Evolutionary conservation across 1,140 invertebrate genomes (phyloP).

Genomic region (Nephila pilipes): DNA sequence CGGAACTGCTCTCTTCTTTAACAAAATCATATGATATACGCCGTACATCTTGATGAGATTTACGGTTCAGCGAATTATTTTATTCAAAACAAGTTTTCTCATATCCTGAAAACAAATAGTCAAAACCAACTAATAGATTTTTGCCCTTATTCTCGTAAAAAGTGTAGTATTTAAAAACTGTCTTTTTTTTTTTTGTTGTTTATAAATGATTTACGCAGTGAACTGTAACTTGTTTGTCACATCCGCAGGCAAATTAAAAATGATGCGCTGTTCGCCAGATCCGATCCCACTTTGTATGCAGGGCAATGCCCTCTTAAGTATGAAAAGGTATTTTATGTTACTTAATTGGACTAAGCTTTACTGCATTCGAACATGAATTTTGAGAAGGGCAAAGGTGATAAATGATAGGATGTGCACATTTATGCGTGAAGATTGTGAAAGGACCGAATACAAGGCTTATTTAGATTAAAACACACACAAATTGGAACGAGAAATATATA

Average conservation of each 20-base stretch:
- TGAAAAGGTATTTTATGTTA: background rate
- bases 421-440: background rate
- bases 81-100: background rate
- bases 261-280: background rate
- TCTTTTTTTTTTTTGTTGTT: background rate
- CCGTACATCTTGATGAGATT: background rate
- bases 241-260: conserved; percentile 20
- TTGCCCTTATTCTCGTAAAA: background rate
- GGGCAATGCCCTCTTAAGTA: background rate
- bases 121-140: background rate
- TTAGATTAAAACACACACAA: too few relatives aligned
- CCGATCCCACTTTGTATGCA: background rate
- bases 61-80: conserved; percentile 7
- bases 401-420: background rate
- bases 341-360: background rate
- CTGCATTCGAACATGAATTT: background rate
- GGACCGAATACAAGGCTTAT: too few relatives aligned
- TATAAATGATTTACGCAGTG: background rate
- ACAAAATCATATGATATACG: background rate
- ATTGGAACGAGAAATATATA: too few relatives aligned
- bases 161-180: background rate
- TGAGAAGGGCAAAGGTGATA: background rate
- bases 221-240: background rate
- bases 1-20: background rate
- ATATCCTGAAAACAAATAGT: background rate